These are phyloP conservation scores for Lepetodrilus schrolli DNA, from an alignment of 2,888 invertebrate genomes.

Conservation along the genomic window DNA sequence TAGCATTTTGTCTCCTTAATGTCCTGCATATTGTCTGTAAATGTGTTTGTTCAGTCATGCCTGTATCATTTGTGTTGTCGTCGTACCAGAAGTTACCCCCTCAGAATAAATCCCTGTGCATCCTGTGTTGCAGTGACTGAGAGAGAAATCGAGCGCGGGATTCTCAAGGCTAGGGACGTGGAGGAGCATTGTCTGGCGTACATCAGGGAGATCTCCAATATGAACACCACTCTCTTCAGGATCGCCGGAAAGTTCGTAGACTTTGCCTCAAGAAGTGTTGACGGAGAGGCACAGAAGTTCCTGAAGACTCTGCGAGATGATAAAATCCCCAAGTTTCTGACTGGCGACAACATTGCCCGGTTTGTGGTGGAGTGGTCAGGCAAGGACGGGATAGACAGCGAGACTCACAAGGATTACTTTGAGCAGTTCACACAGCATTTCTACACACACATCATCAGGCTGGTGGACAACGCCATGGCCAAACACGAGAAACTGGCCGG, in stretches of 20 bases:
- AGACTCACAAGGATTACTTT: conserved; percentile 92
- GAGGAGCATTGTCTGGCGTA: conserved; percentile 97
- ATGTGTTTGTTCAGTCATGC: too few species aligned
- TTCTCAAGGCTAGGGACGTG: conserved; percentile 93
- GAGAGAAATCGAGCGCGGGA: conserved; percentile 96
- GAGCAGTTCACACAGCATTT: conserved; percentile 94
- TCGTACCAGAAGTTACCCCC: too few species aligned
- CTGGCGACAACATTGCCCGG: conserved; percentile 56
- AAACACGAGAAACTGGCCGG: conserved; percentile 92
- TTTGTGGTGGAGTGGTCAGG: conserved; percentile 96
- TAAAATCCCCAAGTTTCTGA: conserved; percentile 81
- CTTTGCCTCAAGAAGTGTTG: conserved; percentile 84
- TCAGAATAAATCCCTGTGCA: too few species aligned
- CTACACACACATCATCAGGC: conserved; percentile 83
- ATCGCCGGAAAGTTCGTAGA: conserved; percentile 94
- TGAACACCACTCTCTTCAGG: conserved; percentile 91
- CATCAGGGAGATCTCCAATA: conserved; percentile 94
- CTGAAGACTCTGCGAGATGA: conserved; percentile 92
- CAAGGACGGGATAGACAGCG: conserved; percentile 88
- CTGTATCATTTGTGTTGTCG: too few species aligned
- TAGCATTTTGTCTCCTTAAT: too few species aligned
- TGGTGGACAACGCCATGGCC: conserved; percentile 95
- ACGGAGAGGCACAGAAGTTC: conserved; percentile 92
- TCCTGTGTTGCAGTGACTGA: conserved; percentile 91
- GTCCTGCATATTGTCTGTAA: too few species aligned